Evolutionary conservation across 1,140 invertebrate genomes (phyloP).

Genomic region (Copidosoma floridanum): DNA sequence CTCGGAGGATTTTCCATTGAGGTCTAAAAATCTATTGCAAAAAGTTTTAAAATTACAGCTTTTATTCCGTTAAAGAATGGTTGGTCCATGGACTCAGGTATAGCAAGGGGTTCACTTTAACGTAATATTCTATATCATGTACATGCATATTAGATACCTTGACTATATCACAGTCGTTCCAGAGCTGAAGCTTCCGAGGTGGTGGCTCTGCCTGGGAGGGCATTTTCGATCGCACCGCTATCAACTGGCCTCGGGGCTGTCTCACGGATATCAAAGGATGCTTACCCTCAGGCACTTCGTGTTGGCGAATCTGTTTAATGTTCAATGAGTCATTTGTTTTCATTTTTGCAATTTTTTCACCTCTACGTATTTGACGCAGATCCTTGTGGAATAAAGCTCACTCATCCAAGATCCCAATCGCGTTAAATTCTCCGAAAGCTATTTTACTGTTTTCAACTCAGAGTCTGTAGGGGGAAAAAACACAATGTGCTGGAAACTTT

Average conservation of each 20-base stretch:
- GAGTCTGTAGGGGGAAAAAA: too few species aligned
- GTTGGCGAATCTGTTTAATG: conserved; percentile 58
- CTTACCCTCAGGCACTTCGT: conserved; percentile 77
- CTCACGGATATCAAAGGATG: conserved; percentile 80
- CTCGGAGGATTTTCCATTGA: background rate
- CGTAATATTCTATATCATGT: too few species aligned
- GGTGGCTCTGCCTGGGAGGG: conserved; percentile 49
- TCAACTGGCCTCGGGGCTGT: conserved; percentile 78
- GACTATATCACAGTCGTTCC: conserved; percentile 83
- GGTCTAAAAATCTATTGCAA: background rate
- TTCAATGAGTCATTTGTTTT: background rate
- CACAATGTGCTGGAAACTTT: too few species aligned
- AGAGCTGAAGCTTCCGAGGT: conserved; percentile 59
- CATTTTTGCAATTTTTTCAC: background rate
- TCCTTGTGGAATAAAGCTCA: too few species aligned
- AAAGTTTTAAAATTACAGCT: too few species aligned
- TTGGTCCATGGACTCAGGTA: too few species aligned
- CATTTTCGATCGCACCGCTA: conserved; percentile 66
- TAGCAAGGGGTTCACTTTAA: too few species aligned
- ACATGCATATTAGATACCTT: too few species aligned
- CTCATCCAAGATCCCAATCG: too few species aligned
- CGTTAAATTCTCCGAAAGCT: too few species aligned
- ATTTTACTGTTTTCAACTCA: too few species aligned
- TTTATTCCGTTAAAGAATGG: too few species aligned
- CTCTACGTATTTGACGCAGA: background rate